A percentile compares a stretch with the other conserved stretches of the same genome.
Evolutionary conservation across 2,888 invertebrate genomes (phyloP).

Genomic region (Cephus nigrinus): DNA sequence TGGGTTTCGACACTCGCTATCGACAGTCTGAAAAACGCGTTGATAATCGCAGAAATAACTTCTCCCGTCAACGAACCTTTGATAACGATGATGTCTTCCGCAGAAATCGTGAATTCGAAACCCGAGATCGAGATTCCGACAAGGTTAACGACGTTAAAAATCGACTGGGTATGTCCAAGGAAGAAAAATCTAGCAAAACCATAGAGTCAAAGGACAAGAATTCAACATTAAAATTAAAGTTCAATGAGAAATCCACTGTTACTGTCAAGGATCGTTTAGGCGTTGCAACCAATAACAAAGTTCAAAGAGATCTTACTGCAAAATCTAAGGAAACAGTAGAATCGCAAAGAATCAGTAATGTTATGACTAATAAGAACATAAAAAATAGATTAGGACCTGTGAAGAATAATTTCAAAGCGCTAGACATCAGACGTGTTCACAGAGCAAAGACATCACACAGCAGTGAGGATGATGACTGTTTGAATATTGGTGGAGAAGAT

Average conservation of each 20-base stretch:
- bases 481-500: conserved; percentile 71
- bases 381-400: conserved; percentile 31
- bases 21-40: conserved; percentile 20
- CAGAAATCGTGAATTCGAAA: conserved; percentile 24
- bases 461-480: conserved; percentile 75
- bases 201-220: conserved; percentile 33
- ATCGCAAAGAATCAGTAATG: conserved; percentile 35
- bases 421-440: background rate
- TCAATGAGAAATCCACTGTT: conserved; percentile 24
- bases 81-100: conserved; percentile 29
- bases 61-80: conserved; percentile 25
- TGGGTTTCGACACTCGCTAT: conserved; percentile 24
- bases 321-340: conserved; percentile 22
- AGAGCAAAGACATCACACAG: conserved; percentile 7
- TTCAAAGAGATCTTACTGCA: conserved; percentile 16
- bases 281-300: conserved; percentile 20
- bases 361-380: conserved; percentile 7
- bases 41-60: conserved; percentile 34
- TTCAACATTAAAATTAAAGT: background rate
- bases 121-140: conserved; percentile 17
- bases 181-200: conserved; percentile 30
- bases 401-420: conserved; percentile 19
- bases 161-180: conserved; percentile 33
- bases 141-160: conserved; percentile 31
- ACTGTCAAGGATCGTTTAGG: conserved; percentile 57